These are phyloP conservation scores for Idaea aversata DNA, from an alignment of 2,888 invertebrate genomes.

Conservation along the genomic window DNA sequence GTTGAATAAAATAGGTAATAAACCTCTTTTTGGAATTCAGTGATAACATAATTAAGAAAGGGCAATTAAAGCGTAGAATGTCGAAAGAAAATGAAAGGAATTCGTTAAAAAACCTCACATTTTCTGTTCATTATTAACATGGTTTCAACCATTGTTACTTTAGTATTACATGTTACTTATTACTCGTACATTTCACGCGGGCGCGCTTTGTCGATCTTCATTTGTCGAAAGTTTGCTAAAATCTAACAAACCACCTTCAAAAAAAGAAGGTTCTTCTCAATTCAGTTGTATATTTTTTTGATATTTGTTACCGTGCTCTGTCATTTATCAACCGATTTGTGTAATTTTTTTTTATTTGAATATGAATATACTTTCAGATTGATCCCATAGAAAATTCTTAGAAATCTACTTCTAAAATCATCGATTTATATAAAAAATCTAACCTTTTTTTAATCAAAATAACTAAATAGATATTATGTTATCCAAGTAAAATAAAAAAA, in stretches of 20 bases:
- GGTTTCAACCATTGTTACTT: not conserved
- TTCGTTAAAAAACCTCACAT: not conserved
- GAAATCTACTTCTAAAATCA: too few relatives aligned
- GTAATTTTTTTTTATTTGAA: too few relatives aligned
- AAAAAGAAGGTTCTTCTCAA: not conserved
- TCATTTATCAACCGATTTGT: too few relatives aligned
- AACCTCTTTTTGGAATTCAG: not conserved
- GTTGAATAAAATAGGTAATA: not conserved
- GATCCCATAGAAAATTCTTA: too few relatives aligned
- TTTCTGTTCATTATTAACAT: not conserved
- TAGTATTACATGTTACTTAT: not conserved
- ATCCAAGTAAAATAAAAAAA: too few relatives aligned
- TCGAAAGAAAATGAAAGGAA: not conserved
- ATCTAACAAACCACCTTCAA: not conserved
- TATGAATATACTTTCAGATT: too few relatives aligned
- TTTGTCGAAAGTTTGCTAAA: not conserved
- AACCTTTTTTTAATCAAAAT: too few relatives aligned
- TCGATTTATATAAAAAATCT: too few relatives aligned
- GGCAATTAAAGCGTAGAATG: not conserved
- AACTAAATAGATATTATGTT: too few relatives aligned
- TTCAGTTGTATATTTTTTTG: too few relatives aligned
- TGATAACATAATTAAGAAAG: not conserved
- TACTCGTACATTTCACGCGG: not conserved
- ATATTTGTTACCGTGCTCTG: too few relatives aligned
- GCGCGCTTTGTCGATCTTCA: not conserved